These are phyloP conservation scores for Antennarius striatus DNA, from an alignment of 2,113 vertebrate species.

Conservation along the genomic window DNA sequence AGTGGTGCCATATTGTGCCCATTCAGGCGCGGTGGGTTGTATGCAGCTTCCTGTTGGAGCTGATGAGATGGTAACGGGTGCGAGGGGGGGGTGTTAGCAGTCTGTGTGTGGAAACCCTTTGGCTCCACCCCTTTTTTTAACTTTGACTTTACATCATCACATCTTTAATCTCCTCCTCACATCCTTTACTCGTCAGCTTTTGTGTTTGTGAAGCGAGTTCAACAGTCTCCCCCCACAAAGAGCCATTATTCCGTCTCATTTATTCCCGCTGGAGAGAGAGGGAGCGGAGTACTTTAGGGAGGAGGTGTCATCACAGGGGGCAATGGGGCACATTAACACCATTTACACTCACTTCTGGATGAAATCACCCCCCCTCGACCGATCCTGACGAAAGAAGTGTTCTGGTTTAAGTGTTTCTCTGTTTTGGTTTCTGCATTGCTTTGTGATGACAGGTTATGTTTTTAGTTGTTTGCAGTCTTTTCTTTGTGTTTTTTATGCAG, in stretches of 20 bases:
- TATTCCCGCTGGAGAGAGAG: conserved; percentile 35
- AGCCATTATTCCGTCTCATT: conserved; percentile 71
- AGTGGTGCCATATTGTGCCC: conserved; percentile 79
- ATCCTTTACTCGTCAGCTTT: conserved; percentile 39
- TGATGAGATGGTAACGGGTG: conserved; percentile 75
- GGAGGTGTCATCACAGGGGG: conserved; percentile 54
- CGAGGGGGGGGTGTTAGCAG: conserved; percentile 59
- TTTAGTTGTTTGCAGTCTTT: too few species aligned
- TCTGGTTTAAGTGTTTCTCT: too few species aligned
- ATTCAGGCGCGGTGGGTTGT: conserved; percentile 70
- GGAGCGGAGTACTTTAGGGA: conserved; percentile 38
- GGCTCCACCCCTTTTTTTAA: conserved; percentile 24
- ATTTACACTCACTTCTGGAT: conserved; percentile 32
- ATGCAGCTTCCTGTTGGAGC: conserved; percentile 66
- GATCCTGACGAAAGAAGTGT: neutral
- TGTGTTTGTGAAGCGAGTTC: conserved; percentile 44
- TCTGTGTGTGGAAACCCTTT: neutral
- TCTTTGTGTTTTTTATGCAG: too few species aligned
- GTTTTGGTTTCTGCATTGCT: too few species aligned
- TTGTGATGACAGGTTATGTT: too few species aligned
- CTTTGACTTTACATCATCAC: conserved; percentile 21
- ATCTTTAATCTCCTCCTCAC: conserved; percentile 25
- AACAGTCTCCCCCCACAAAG: conserved; percentile 35
- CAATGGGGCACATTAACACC: conserved; percentile 58
- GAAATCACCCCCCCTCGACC: conserved; percentile 33